Percentiles rank a stretch among this genome's conserved stretches.
These are phyloP conservation scores for Caloenas nicobarica DNA, from an alignment of 2,113 vertebrate species.

Conservation along the genomic window DNA sequence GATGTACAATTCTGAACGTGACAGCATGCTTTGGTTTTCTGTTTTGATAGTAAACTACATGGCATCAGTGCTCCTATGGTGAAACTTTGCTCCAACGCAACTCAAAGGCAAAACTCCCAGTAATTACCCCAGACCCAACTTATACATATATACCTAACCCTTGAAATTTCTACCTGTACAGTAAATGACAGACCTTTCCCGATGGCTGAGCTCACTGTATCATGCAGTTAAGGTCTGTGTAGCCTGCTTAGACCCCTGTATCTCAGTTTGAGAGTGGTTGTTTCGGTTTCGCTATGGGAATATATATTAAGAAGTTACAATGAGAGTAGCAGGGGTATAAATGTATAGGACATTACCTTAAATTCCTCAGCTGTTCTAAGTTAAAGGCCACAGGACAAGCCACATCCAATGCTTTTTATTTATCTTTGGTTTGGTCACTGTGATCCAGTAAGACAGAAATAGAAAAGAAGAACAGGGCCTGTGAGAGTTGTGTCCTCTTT, in stretches of 20 bases:
- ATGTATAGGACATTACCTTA: background rate
- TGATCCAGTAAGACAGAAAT: background rate
- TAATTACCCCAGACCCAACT: background rate
- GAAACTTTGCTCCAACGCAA: background rate
- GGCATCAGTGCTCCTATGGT: background rate
- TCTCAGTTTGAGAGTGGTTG: background rate
- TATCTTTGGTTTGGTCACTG: background rate
- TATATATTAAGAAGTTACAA: background rate
- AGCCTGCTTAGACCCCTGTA: background rate
- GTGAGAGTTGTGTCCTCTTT: background rate
- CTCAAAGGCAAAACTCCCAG: background rate
- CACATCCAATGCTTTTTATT: background rate
- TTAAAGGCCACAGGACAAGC: background rate
- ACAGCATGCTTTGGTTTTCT: accelerated
- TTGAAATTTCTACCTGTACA: background rate
- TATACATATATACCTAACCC: background rate
- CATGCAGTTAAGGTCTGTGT: background rate
- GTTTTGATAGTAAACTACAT: background rate
- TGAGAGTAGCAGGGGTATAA: background rate
- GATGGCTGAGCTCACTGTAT: background rate
- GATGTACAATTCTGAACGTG: background rate
- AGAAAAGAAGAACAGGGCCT: background rate
- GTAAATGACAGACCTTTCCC: background rate
- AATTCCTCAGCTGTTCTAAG: background rate
- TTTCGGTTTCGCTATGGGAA: background rate